These are phyloP conservation scores for Magallana nippona DNA, from an alignment of 2,888 invertebrate species.

Conservation along the genomic window DNA sequence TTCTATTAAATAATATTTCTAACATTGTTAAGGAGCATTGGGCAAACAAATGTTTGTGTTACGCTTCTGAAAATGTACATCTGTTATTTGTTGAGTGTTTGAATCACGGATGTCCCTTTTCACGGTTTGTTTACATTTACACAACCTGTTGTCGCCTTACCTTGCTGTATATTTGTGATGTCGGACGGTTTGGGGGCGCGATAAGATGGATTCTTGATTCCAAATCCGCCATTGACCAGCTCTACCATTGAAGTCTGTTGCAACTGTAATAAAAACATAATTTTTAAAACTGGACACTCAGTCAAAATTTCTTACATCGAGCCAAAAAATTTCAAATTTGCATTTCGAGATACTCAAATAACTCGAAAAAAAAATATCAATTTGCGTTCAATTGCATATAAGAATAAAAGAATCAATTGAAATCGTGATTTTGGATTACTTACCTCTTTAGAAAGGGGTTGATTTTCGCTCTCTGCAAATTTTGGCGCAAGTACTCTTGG, in stretches of 20 bases:
- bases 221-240: conserved; percentile 76
- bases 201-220: conserved; percentile 76
- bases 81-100: conserved; percentile 19
- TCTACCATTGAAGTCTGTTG: conserved; percentile 57
- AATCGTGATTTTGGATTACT: not conserved
- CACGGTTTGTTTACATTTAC: not conserved
- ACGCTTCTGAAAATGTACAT: conserved; percentile 25
- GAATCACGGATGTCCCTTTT: not conserved
- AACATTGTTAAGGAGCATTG: not conserved
- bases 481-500: not conserved
- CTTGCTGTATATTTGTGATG: conserved; percentile 50
- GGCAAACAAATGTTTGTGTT: conserved; percentile 12
- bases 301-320: too few relatives aligned
- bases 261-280: not conserved
- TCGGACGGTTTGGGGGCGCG: conserved; percentile 62
- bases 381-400: too few relatives aligned
- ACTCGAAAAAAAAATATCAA: too few relatives aligned
- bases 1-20: conserved; percentile 23
- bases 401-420: too few relatives aligned
- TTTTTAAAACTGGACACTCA: not conserved
- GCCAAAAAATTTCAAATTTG: too few relatives aligned
- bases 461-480: not conserved
- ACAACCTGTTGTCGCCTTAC: conserved; percentile 26
- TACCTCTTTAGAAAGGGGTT: not conserved
- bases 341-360: too few relatives aligned